These are phyloP conservation scores for Crotalus helleri DNA, from an alignment of 2,113 vertebrate species.

Conservation along the genomic window DNA sequence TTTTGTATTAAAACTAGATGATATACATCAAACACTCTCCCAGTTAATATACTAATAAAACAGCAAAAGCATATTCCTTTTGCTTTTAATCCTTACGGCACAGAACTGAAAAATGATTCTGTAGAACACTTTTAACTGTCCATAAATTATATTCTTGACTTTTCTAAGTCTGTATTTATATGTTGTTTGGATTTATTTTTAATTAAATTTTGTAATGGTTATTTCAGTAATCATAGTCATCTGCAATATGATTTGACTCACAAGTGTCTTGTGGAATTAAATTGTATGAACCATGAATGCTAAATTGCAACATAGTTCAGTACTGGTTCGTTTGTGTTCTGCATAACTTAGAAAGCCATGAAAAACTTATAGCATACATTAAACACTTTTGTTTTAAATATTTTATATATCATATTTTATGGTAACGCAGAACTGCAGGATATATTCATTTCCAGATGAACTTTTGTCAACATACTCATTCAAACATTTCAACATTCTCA, in stretches of 20 bases:
- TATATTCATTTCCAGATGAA: not conserved
- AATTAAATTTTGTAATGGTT: slow-evolving; percentile 28
- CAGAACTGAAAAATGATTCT: not conserved
- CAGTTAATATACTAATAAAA: not conserved
- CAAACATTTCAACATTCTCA: not conserved
- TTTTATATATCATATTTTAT: not conserved
- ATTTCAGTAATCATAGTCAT: not conserved
- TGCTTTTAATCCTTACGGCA: not conserved
- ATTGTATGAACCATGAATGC: slow-evolving; percentile 3
- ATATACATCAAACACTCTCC: not conserved
- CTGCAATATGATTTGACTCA: slow-evolving; percentile 10
- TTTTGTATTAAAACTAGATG: not conserved
- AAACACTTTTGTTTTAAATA: not conserved
- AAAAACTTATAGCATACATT: not conserved
- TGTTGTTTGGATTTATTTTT: slow-evolving; percentile 1
- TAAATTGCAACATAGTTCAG: not conserved
- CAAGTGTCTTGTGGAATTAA: slow-evolving; percentile 27
- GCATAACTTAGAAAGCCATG: not conserved
- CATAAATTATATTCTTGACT: slow-evolving; percentile 6
- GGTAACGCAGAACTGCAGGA: not conserved
- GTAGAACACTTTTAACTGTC: slow-evolving; percentile 12
- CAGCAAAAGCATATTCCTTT: not conserved
- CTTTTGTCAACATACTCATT: not conserved
- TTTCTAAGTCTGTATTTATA: not conserved
- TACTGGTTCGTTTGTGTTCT: not conserved